Percentiles rank a stretch among this genome's conserved stretches.
Evolutionary conservation across 2,888 invertebrate genomes (phyloP).

Genomic region (Cybosia mesomella): DNA sequence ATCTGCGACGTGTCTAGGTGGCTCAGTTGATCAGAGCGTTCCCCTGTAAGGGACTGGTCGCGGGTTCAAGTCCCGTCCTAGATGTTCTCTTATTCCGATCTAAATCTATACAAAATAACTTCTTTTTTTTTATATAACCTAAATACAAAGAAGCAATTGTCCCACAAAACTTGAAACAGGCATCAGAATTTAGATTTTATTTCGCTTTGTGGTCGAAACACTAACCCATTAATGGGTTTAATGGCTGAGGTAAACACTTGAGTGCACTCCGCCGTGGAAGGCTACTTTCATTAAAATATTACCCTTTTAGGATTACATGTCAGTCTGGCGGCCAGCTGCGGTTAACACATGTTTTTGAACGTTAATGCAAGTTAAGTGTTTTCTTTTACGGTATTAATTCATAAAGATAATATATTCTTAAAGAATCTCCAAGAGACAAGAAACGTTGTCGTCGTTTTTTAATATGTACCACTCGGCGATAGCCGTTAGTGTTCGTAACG

Average conservation of each 20-base stretch:
- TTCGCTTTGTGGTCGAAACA: conserved; percentile 42
- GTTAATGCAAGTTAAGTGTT: conserved; percentile 44
- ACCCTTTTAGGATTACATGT: conserved; percentile 81
- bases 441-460: background rate
- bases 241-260: conserved; percentile 75
- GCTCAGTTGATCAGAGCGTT: no score
- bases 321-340: conserved; percentile 58
- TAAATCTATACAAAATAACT: no score
- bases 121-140: background rate
- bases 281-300: conserved; percentile 81
- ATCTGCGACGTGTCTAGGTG: no score
- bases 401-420: conserved; percentile 3
- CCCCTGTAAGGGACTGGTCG: no score
- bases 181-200: conserved; percentile 16
- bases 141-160: no score
- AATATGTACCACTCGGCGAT: no score
- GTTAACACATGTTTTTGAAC: conserved; percentile 61
- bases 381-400: conserved; percentile 10
- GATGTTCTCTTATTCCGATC: no score
- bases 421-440: background rate
- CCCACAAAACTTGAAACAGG: conserved; percentile 4
- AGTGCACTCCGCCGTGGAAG: conserved; percentile 70
- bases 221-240: conserved; percentile 71
- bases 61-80: no score
- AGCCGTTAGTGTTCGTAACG: no score